Conservation (phyloP, 2,888 invertebrate species). For the Phyllotreta cruciferae region DNA sequence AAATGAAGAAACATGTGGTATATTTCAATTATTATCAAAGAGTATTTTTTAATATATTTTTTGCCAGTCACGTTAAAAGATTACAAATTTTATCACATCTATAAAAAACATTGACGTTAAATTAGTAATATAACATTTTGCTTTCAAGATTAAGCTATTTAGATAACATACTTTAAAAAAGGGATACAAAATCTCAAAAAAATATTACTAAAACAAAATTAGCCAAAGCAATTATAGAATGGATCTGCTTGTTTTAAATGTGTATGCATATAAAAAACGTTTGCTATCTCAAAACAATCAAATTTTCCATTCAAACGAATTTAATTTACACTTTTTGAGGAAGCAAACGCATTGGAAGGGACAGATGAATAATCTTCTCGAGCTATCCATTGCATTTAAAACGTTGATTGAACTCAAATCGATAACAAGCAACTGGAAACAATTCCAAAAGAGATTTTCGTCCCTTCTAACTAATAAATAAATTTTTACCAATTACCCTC, state of each 20-base stretch:
- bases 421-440: not conserved
- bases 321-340: not conserved
- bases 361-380: not conserved
- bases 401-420: not conserved
- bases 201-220: conserved; percentile 3
- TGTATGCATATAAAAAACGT: conserved; percentile 7
- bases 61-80: not conserved
- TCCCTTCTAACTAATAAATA: conserved; percentile 18
- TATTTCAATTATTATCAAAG: conserved; percentile 5
- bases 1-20: conserved; percentile 13
- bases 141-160: too few species aligned
- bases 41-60: not conserved
- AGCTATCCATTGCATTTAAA: too few species aligned
- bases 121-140: too few species aligned
- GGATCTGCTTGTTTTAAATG: conserved; percentile 8
- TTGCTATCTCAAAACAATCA: conserved; percentile 1
- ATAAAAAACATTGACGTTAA: too few species aligned
- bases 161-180: not conserved
- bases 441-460: conserved; percentile 12
- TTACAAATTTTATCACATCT: not conserved
- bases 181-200: conserved; percentile 11
- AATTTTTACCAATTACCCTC: not conserved
- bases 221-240: conserved; percentile 16
- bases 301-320: too few species aligned
- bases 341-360: conserved; percentile 14